These are phyloP conservation scores for Mola mola DNA, from an alignment of 2,113 vertebrate genomes.

Conservation along the genomic window DNA sequence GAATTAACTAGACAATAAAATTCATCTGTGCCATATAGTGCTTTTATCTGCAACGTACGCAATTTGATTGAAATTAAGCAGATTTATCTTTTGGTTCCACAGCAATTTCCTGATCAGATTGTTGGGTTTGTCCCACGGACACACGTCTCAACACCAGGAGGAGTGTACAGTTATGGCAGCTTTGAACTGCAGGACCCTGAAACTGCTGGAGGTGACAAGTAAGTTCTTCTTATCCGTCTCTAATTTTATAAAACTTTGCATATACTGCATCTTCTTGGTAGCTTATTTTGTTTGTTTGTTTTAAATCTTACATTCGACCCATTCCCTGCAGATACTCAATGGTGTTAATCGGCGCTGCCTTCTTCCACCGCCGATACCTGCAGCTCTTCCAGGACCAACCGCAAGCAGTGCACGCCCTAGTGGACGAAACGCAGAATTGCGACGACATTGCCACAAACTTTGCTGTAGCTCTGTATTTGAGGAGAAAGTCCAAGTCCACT, in stretches of 20 bases:
- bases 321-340: constrained; percentile 85
- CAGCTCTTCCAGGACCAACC: constrained; percentile 89
- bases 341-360: constrained; percentile 93
- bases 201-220: constrained; percentile 85
- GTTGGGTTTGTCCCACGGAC: constrained; percentile 96
- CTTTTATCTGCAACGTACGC: neutral
- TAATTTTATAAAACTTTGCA: too few species aligned
- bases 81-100: constrained; percentile 39
- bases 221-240: neutral
- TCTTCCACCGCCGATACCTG: constrained; percentile 89
- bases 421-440: constrained; percentile 94
- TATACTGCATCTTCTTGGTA: neutral
- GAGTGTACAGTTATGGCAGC: constrained; percentile 91
- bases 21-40: neutral
- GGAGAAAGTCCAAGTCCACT: neutral
- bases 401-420: constrained; percentile 81
- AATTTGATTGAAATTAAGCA: neutral
- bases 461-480: constrained; percentile 82
- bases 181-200: constrained; percentile 89
- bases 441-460: constrained; percentile 97
- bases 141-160: constrained; percentile 86
- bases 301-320: neutral
- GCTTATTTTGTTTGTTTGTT: neutral
- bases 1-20: neutral
- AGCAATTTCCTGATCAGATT: constrained; percentile 97